Evolutionary conservation across 2,797 vertebrate genomes (phyloP).

Genomic region (Gymnoscopelus braueri): DNA sequence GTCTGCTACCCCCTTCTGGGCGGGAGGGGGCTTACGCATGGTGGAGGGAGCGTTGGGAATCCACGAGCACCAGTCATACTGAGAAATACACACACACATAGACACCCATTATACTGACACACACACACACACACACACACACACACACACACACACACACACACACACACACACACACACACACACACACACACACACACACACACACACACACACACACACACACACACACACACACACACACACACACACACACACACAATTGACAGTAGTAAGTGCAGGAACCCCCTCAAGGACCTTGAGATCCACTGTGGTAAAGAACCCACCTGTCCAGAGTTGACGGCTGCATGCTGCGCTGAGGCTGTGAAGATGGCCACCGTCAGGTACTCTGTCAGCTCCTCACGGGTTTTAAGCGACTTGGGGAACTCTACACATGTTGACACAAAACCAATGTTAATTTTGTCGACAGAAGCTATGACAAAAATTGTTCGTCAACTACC

Average conservation of each 20-base stretch:
- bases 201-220: neutral
- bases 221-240: neutral
- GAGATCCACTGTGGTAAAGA: too few species aligned
- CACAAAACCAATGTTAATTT: too few species aligned
- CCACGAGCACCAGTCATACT: constrained; percentile 99
- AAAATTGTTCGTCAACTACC: too few species aligned
- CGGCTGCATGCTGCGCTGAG: constrained; percentile 92
- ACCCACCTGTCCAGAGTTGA: constrained; percentile 97
- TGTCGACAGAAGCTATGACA: too few species aligned
- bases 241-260: too few species aligned
- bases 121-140: too few species aligned
- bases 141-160: too few species aligned
- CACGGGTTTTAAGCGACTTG: constrained; percentile 84
- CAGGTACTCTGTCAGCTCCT: constrained; percentile 89
- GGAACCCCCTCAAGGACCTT: too few species aligned
- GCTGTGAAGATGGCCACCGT: constrained; percentile 91
- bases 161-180: too few species aligned
- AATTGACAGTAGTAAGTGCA: too few species aligned
- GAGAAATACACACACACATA: constrained; percentile 31
- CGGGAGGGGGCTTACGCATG: constrained; percentile 92
- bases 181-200: too few species aligned
- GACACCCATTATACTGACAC: neutral
- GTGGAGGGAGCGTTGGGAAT: constrained; percentile 96
- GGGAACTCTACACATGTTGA: constrained; percentile 86
- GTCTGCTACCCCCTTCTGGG: constrained; percentile 85